A percentile compares a stretch with the other conserved stretches of the same genome.
Conservation (phyloP, 2,888 invertebrate genomes). For the Lamellibrachia columna region DNA sequence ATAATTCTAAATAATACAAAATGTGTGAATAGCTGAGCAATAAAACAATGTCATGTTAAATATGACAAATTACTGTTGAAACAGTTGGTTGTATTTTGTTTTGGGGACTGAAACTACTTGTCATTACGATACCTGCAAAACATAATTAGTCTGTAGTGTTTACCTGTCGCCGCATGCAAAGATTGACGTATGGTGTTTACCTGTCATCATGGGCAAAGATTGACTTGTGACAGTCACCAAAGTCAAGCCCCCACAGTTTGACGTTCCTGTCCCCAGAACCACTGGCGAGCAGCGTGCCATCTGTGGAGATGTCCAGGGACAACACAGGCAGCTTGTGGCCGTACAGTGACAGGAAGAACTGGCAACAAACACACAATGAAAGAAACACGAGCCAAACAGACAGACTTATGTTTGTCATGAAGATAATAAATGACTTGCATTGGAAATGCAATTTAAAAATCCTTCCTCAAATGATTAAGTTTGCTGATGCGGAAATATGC, state of each 20-base stretch:
- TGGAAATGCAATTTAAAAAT: no score
- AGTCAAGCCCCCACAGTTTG: conserved; percentile 98
- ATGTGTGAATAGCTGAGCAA: no score
- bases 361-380: conserved; percentile 49
- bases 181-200: conserved; percentile 73
- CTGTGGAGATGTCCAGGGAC: conserved; percentile 89
- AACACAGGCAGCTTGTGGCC: conserved; percentile 95
- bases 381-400: no score
- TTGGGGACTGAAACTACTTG: neutral
- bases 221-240: conserved; percentile 95
- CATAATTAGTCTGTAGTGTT: conserved; percentile 6
- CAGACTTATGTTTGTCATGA: no score
- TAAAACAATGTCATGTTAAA: neutral
- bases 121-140: neutral
- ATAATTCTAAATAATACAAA: no score
- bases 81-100: neutral
- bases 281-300: conserved; percentile 81
- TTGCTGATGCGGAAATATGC: no score
- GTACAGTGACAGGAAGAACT: conserved; percentile 93
- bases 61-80: neutral
- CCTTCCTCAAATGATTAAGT: no score
- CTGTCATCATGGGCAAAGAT: conserved; percentile 94
- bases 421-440: no score
- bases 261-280: conserved; percentile 95
- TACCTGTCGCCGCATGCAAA: conserved; percentile 91